phyloP scores from a whole-genome alignment of 2,888 invertebrate species.

The Troides helena region DNA sequence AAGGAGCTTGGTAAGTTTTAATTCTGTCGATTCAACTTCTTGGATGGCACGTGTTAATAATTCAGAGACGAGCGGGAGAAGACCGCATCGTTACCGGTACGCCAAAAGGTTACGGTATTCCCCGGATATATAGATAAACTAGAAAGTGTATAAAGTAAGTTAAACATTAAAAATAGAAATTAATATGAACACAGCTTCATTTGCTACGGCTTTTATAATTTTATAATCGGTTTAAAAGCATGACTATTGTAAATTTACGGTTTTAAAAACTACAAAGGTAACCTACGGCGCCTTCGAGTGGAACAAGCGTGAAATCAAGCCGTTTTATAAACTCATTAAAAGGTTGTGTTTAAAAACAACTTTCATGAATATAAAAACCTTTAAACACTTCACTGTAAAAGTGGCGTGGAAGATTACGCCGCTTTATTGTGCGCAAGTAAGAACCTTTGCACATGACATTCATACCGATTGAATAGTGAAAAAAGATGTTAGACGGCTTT shows the following conservation, averaged over 20 bases:
- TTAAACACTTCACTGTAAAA: slow-evolving; percentile 5
- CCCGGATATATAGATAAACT: slow-evolving; percentile 33
- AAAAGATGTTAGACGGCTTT: background rate
- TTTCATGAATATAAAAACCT: slow-evolving; percentile 1
- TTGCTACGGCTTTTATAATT: background rate
- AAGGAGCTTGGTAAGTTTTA: slow-evolving; percentile 70
- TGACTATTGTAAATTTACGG: background rate
- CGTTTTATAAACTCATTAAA: slow-evolving; percentile 12
- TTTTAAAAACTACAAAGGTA: background rate
- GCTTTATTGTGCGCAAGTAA: background rate
- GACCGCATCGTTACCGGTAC: slow-evolving; percentile 60
- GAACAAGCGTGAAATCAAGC: background rate
- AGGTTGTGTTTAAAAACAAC: slow-evolving; percentile 6
- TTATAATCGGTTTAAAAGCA: background rate
- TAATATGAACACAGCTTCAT: background rate
- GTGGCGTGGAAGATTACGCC: background rate
- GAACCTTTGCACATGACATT: background rate
- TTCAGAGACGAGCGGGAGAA: slow-evolving; percentile 55
- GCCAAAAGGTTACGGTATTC: slow-evolving; percentile 44
- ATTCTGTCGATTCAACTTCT: slow-evolving; percentile 73
- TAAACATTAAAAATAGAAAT: background rate
- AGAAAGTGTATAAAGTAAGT: slow-evolving; percentile 31
- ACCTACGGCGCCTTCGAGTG: background rate
- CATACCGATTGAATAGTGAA: background rate
- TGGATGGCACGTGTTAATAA: slow-evolving; percentile 72